Evolutionary conservation across 2,888 invertebrate species (phyloP).

Genomic region (Drosophila kambysellisi): DNA sequence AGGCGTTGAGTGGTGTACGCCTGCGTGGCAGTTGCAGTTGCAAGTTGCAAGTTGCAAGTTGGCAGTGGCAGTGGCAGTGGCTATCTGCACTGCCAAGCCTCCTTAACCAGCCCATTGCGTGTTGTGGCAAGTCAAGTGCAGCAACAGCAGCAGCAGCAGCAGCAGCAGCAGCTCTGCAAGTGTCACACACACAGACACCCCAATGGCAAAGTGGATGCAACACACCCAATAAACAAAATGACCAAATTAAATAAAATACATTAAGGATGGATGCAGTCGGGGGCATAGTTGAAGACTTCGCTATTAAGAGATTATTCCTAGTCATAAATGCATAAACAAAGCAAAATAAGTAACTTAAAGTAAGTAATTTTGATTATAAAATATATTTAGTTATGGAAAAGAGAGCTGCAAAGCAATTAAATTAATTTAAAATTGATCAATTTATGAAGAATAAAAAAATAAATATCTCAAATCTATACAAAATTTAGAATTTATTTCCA

Average conservation of each 20-base stretch:
- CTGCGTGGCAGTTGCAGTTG: constrained; percentile 59
- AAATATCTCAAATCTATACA: no score
- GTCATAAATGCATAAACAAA: not conserved
- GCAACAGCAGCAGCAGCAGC: constrained; percentile 40
- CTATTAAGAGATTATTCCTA: not conserved
- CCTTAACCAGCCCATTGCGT: constrained; percentile 65
- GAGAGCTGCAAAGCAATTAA: not conserved
- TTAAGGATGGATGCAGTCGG: not conserved
- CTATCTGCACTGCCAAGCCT: constrained; percentile 47
- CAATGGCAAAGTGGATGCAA: constrained; percentile 32
- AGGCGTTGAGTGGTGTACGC: constrained; percentile 74
- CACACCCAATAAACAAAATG: constrained; percentile 51
- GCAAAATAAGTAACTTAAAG: not conserved
- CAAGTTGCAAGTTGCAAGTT: constrained; percentile 6
- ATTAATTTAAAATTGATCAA: not conserved
- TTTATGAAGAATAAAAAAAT: not conserved
- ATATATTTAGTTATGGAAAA: not conserved
- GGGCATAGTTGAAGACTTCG: not conserved
- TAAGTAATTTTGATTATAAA: not conserved
- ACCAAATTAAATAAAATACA: not conserved
- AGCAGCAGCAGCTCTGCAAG: constrained; percentile 40
- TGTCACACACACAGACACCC: constrained; percentile 52
- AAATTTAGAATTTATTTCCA: not conserved
- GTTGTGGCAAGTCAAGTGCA: constrained; percentile 78
- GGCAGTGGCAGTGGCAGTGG: constrained; percentile 48